phyloP scores from a whole-genome alignment of 2,797 vertebrate genomes.

The Glossophaga mutica region DNA sequence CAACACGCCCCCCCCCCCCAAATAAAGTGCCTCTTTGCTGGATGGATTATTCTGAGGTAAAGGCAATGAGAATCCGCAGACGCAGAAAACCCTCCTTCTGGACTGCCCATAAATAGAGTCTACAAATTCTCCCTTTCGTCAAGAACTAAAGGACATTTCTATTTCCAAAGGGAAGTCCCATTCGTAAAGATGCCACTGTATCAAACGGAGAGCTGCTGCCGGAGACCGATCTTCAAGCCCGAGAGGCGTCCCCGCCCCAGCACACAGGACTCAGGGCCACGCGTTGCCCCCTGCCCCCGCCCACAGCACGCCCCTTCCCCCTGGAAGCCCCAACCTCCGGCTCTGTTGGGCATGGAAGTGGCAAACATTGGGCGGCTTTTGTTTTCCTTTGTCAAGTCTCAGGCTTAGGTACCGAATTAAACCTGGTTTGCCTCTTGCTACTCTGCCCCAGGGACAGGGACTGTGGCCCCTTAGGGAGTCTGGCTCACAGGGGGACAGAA shows the following conservation, averaged over 20 bases:
- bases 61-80: no score
- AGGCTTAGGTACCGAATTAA: fast-evolving
- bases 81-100: neutral
- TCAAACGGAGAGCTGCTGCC: no score
- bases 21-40: neutral
- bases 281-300: fast-evolving
- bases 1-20: neutral
- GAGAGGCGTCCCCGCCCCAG: no score
- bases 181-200: no score
- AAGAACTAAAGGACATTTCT: neutral
- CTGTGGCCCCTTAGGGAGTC: fast-evolving
- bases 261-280: fast-evolving
- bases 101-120: neutral
- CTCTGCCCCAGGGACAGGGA: no score
- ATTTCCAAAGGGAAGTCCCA: neutral
- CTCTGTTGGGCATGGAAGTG: neutral
- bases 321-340: neutral
- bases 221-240: no score
- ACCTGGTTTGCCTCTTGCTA: neutral
- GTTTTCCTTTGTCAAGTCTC: fast-evolving
- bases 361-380: neutral
- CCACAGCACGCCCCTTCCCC: neutral
- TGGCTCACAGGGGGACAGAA: fast-evolving
- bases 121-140: no score
- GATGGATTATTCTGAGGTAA: no score